Conservation (phyloP, 1,140 invertebrate species). For the Leptonema lineaticorne region DNA sequence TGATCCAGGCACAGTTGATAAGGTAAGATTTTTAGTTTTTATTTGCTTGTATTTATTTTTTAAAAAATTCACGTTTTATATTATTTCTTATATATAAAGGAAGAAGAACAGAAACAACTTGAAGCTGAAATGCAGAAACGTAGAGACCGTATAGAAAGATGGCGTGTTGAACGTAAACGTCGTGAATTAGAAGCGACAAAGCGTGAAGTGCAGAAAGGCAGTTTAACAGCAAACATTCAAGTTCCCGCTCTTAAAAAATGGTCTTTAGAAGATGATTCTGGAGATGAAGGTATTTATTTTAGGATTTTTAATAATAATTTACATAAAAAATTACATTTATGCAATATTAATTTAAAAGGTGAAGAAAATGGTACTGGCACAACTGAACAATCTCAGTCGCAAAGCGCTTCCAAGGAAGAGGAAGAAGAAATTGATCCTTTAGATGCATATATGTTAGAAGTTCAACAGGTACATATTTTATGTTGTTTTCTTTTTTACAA, state of each 20-base stretch:
- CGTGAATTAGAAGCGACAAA: slow-evolving; percentile 78
- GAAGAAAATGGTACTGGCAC: neutral
- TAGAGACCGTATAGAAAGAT: slow-evolving; percentile 89
- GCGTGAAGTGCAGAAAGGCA: slow-evolving; percentile 67
- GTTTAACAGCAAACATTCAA: slow-evolving; percentile 57
- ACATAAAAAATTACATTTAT: neutral
- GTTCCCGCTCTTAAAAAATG: slow-evolving; percentile 76
- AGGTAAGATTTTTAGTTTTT: slow-evolving; percentile 51
- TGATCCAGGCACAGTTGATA: slow-evolving; percentile 73
- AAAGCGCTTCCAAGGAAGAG: slow-evolving; percentile 51
- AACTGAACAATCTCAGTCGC: slow-evolving; percentile 23
- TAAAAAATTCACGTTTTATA: too few species aligned
- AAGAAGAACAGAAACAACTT: slow-evolving; percentile 84
- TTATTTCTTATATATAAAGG: slow-evolving; percentile 58
- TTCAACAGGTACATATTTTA: slow-evolving; percentile 50
- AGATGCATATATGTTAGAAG: slow-evolving; percentile 94
- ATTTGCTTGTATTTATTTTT: neutral
- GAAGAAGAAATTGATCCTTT: slow-evolving; percentile 89
- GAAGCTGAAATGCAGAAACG: slow-evolving; percentile 97
- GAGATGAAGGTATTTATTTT: slow-evolving; percentile 61
- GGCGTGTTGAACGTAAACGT: slow-evolving; percentile 85
- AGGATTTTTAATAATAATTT: neutral
- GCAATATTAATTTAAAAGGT: slow-evolving; percentile 5
- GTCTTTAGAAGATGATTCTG: slow-evolving; percentile 90
- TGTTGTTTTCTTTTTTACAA: neutral